These are phyloP conservation scores for Gryllus longicercus DNA, from an alignment of 2,888 invertebrate genomes.

Conservation along the genomic window DNA sequence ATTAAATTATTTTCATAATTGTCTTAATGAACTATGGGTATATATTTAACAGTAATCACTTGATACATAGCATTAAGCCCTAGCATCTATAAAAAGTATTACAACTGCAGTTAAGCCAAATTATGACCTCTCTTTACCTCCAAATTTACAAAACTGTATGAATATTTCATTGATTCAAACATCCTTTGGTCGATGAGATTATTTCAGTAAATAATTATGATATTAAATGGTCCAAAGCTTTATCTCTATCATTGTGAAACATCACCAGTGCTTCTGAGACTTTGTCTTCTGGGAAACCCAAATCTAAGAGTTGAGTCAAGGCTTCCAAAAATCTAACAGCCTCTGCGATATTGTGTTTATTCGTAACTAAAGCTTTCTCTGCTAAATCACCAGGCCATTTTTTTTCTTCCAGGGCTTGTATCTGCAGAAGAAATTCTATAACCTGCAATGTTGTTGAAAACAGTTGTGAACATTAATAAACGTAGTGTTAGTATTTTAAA, in stretches of 20 bases:
- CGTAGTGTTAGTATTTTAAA: no score
- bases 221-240: constrained; percentile 78
- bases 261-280: constrained; percentile 71
- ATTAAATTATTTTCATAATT: no score
- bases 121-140: no score
- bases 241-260: constrained; percentile 78
- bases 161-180: neutral
- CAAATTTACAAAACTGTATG: neutral
- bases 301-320: constrained; percentile 70
- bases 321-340: constrained; percentile 50
- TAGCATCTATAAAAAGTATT: no score
- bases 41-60: no score
- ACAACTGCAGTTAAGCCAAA: no score
- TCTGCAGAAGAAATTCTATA: constrained; percentile 75
- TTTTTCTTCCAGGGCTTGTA: constrained; percentile 51
- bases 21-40: no score
- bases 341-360: constrained; percentile 48
- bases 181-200: neutral
- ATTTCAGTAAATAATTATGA: constrained; percentile 53
- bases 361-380: constrained; percentile 50
- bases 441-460: constrained; percentile 54
- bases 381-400: constrained; percentile 49
- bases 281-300: constrained; percentile 75
- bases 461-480: no score
- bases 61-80: no score